Conservation (phyloP, 2,797 vertebrate genomes). For the Sebastes alutus region DNA sequence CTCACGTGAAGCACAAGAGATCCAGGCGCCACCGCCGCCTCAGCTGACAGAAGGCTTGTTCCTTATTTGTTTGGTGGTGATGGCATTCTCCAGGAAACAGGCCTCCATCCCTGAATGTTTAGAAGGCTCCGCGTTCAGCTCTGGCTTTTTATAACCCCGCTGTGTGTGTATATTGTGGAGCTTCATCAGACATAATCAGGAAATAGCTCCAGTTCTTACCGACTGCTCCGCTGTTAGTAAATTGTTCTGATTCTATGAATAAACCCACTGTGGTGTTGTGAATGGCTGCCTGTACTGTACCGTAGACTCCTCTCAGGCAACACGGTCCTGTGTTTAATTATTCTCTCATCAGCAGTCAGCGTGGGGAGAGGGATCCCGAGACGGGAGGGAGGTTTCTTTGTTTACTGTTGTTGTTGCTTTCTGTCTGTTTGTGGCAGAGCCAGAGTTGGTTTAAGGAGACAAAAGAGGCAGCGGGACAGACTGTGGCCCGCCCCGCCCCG, state of each 20-base stretch:
- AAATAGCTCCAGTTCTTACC: neutral
- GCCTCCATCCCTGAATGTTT: constrained; percentile 14
- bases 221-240: constrained; percentile 10
- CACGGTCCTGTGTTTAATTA: constrained; percentile 38
- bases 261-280: constrained; percentile 5
- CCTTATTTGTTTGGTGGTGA: constrained; percentile 8
- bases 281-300: neutral
- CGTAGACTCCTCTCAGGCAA: neutral
- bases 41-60: constrained; percentile 29
- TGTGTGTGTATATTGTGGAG: neutral
- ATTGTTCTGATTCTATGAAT: constrained; percentile 36
- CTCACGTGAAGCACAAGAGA: constrained; percentile 1
- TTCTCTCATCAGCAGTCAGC: constrained; percentile 34
- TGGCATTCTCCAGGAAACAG: constrained; percentile 32
- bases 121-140: neutral
- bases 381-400: constrained; percentile 35
- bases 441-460: constrained; percentile 30
- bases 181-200: constrained; percentile 16
- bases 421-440: constrained; percentile 13
- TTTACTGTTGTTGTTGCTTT: constrained; percentile 54
- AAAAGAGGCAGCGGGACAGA: constrained; percentile 35
- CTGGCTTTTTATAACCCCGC: constrained; percentile 8
- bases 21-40: neutral
- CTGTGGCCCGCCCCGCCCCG: constrained; percentile 2
- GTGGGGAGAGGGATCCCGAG: constrained; percentile 15